Evolutionary conservation across 2,888 invertebrate genomes (phyloP), one percentile per base, ranked within the genome.

Genomic region (Philereme vetulata): DNA sequence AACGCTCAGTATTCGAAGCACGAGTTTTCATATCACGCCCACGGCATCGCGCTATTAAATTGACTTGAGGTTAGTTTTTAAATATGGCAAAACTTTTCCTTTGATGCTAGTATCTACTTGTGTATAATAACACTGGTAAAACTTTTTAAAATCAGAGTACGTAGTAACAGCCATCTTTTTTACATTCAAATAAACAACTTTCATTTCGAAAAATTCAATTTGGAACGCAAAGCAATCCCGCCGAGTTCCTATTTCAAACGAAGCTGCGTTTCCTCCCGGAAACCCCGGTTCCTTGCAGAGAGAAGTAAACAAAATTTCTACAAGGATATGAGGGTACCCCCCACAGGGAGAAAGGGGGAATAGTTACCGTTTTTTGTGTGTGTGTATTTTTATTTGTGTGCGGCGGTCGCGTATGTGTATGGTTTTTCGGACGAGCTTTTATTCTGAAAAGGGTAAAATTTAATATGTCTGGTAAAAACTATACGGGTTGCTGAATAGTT

Each of bases 231-330:
- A 78, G 79, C 84, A 85, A 88, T 86, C 76, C 77, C 74, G 68
- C 63, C 71, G 73, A 72, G 84, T 84, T 86, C 84, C 83, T 81
- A 85, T 86, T 85, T 81, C 78, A 78, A 82, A 80, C 81, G 76
- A 74, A 72, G 78, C 76, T 78, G 80, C 62, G 74, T 76, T 81
- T 71, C 73, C 75, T 77, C 78, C 77, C 80, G 78, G 82, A 80
- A 81, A 72, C 71, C 75, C 76, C 78, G 80, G 81, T 85, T 89
- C 88, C 89, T 89, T 90, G 82, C 83, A 80, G 83, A 85, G 85
- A 84, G 90, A 90, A 88, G 91, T 90, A 91, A 91, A 91, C 91
- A 90, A 91, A 91, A 88, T 90, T 89, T 88, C 91, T 90, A 85
- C 87, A 90, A 90, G 91, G 90, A 90, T 90, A 86, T 86, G 86